These are phyloP conservation scores for Spinus pinus DNA, from an alignment of 2,797 vertebrate species.

Conservation along the genomic window DNA sequence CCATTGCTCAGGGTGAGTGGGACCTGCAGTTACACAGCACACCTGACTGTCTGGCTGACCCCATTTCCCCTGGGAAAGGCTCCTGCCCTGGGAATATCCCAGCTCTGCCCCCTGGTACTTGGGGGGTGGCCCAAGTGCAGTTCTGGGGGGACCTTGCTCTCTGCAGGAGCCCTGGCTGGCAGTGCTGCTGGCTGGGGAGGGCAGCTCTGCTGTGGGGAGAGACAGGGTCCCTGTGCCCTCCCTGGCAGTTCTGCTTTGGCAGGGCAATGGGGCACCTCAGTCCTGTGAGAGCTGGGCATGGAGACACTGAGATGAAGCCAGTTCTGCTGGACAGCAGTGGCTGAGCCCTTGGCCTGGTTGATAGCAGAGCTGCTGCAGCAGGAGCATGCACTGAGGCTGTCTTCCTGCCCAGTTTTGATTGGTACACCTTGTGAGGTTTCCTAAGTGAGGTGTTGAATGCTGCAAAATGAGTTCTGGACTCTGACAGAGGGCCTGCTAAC, in stretches of 20 bases:
- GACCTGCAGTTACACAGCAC: neutral
- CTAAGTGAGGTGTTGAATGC: neutral
- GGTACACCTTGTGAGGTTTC: neutral
- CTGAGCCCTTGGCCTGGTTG: neutral
- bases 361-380: neutral
- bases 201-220: neutral
- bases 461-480: neutral
- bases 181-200: neutral
- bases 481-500: neutral
- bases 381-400: neutral
- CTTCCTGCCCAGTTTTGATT: neutral
- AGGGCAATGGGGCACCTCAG: neutral
- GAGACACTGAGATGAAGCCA: neutral
- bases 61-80: neutral
- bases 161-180: neutral
- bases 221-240: neutral
- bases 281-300: neutral
- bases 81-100: neutral
- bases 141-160: neutral
- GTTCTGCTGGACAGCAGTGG: neutral
- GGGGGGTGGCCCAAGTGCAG: neutral
- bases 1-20: neutral
- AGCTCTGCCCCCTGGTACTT: neutral
- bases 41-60: neutral
- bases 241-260: neutral